Evolutionary conservation across 2,797 vertebrate species (phyloP).

Genomic region (Harpagifer antarcticus): DNA sequence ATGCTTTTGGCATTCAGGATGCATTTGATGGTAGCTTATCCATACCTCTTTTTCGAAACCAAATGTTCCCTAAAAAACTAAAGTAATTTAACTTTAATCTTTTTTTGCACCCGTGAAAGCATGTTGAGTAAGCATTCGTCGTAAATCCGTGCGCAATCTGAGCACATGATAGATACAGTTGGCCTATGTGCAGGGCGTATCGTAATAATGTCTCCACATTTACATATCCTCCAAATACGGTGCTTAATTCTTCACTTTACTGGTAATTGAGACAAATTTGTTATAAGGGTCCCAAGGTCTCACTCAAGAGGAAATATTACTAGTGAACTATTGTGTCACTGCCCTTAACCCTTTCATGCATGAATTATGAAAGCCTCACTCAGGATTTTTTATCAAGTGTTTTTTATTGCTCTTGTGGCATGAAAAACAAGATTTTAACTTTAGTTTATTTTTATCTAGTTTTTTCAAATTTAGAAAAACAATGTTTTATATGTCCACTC

Average conservation of each 20-base stretch:
- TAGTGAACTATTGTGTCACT: background rate
- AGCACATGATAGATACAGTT: background rate
- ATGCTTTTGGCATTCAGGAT: background rate
- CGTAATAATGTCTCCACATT: background rate
- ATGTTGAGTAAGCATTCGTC: background rate
- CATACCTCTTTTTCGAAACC: background rate
- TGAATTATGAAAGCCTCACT: too few relatives aligned
- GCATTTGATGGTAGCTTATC: background rate
- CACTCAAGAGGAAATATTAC: background rate
- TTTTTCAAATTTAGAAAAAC: too few relatives aligned
- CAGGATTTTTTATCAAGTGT: too few relatives aligned
- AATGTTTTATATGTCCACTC: too few relatives aligned
- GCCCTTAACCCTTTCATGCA: background rate
- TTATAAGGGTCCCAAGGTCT: accelerated
- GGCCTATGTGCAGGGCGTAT: background rate
- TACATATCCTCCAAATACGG: too few relatives aligned
- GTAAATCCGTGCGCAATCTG: constrained; percentile 16
- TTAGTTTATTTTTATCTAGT: too few relatives aligned
- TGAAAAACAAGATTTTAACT: too few relatives aligned
- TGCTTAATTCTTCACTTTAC: background rate
- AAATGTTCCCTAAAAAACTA: background rate
- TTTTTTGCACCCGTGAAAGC: background rate
- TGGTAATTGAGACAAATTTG: background rate
- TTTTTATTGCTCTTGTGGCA: too few relatives aligned
- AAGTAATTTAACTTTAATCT: too few relatives aligned